Evolutionary conservation across 1,140 invertebrate species (phyloP).

Genomic region (Hormaphis cornu): DNA sequence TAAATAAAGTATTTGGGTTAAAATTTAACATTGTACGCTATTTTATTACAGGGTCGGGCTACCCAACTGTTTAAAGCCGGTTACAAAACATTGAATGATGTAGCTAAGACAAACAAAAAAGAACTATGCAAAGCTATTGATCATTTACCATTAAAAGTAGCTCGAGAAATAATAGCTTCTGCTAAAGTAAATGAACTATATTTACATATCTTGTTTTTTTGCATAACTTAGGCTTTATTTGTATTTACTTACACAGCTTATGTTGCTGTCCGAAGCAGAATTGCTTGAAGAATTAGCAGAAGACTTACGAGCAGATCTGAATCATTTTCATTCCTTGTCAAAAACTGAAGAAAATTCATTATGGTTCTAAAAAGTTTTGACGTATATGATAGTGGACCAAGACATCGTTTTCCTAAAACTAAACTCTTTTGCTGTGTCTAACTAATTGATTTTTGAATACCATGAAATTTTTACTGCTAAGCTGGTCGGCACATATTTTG

Average conservation of each 20-base stretch:
- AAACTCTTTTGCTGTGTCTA: too few relatives aligned
- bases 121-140: conserved; percentile 55
- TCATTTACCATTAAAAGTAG: conserved; percentile 58
- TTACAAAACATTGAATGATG: conserved; percentile 60
- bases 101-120: conserved; percentile 60
- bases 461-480: too few relatives aligned
- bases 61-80: conserved; percentile 73
- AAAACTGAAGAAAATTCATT: conserved; percentile 5
- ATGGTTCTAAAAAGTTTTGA: background rate
- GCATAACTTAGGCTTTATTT: background rate
- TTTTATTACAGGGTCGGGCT: conserved; percentile 59
- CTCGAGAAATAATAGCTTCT: conserved; percentile 68
- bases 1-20: too few relatives aligned
- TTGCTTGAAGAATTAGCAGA: conserved; percentile 68
- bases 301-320: conserved; percentile 47
- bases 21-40: background rate
- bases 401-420: too few relatives aligned
- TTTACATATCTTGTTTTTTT: background rate
- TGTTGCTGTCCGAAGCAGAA: conserved; percentile 68
- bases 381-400: too few relatives aligned
- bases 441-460: too few relatives aligned
- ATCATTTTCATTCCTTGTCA: conserved; percentile 10
- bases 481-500: too few relatives aligned
- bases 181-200: conserved; percentile 57
- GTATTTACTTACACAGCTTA: conserved; percentile 50